Percentiles rank a stretch among this genome's conserved stretches.
These are phyloP conservation scores for Myzus persicae DNA, from an alignment of 1,140 invertebrate species.

Conservation along the genomic window DNA sequence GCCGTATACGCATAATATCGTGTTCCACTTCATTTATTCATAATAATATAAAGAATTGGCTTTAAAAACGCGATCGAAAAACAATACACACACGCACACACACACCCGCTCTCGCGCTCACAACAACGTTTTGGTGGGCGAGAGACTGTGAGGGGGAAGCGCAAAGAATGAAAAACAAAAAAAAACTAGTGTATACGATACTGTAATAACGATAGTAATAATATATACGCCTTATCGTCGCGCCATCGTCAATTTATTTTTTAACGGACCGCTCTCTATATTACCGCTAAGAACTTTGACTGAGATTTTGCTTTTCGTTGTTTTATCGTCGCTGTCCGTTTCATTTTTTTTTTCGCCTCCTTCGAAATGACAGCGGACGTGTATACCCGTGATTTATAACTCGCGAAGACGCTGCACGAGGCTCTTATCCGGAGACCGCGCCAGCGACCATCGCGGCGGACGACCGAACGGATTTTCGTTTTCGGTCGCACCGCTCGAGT, in stretches of 20 bases:
- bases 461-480: background rate
- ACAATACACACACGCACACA: background rate
- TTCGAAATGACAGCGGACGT: background rate
- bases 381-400: conserved; percentile 9
- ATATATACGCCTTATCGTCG: background rate
- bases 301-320: background rate
- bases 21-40: conserved; percentile 39
- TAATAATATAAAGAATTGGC: background rate
- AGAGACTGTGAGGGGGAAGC: too few species aligned
- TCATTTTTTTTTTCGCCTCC: background rate
- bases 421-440: background rate
- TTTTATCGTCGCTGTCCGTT: background rate
- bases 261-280: background rate
- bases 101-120: background rate
- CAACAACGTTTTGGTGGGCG: background rate
- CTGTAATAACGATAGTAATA: too few species aligned
- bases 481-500: background rate
- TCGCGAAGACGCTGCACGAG: background rate
- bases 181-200: background rate
- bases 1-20: background rate
- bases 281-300: background rate
- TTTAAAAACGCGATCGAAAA: conserved; percentile 13
- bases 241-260: background rate
- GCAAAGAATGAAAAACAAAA: background rate
- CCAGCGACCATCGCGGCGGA: background rate